Percentiles rank a stretch among this genome's conserved stretches.
These are phyloP conservation scores for Enteromius mattozi DNA, from an alignment of 2,797 vertebrate species.

Conservation along the genomic window DNA sequence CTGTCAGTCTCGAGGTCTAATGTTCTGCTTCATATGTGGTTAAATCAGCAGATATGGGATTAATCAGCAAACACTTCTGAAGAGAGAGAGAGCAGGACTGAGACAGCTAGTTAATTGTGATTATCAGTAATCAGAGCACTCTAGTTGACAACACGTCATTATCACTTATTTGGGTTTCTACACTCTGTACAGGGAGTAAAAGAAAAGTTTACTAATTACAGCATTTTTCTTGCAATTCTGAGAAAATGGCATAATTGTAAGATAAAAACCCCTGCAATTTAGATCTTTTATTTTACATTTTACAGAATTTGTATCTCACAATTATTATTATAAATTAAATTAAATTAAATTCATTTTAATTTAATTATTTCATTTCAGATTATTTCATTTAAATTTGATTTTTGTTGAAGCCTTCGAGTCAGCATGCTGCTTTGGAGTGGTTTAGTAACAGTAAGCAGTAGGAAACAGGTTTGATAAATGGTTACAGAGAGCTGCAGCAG, in stretches of 20 bases:
- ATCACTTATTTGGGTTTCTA: neutral
- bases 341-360: too few species aligned
- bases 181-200: neutral
- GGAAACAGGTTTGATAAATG: neutral
- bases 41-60: neutral
- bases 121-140: neutral
- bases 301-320: too few species aligned
- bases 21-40: slow-evolving; percentile 6
- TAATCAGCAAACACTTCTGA: slow-evolving; percentile 25
- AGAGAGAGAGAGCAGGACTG: neutral
- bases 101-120: neutral
- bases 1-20: slow-evolving; percentile 17
- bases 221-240: neutral
- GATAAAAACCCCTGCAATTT: neutral
- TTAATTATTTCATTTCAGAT: too few species aligned
- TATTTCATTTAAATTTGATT: neutral
- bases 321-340: too few species aligned
- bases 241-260: neutral
- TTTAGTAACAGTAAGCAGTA: neutral
- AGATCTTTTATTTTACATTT: neutral
- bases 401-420: too few species aligned
- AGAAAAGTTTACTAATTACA: neutral
- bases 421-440: neutral
- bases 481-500: neutral
- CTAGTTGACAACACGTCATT: neutral